Evolutionary conservation across 2,113 vertebrate genomes (phyloP).

Genomic region (Hippocampus zosterae): DNA sequence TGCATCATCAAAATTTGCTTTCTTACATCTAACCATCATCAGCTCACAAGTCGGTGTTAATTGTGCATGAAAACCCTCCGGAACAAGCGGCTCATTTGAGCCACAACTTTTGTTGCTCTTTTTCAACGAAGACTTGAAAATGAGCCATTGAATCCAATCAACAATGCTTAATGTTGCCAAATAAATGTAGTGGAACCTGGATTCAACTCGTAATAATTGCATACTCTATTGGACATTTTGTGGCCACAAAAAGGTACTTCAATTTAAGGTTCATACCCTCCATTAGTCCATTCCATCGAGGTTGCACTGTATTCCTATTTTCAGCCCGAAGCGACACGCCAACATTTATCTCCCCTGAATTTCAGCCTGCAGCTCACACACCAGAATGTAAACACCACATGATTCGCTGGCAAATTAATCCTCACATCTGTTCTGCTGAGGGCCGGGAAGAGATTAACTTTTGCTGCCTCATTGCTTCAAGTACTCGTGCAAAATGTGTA

Average conservation of each 20-base stretch:
- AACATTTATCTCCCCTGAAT: slow-evolving; percentile 11
- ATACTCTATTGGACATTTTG: no score
- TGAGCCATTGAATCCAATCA: background rate
- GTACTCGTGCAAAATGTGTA: slow-evolving; percentile 2
- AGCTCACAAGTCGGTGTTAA: background rate
- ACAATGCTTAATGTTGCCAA: background rate
- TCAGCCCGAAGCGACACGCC: background rate
- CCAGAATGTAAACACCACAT: slow-evolving; percentile 9
- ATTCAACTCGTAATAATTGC: no score
- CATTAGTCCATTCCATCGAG: no score
- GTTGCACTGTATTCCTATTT: background rate
- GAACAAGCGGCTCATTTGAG: background rate
- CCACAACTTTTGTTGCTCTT: no score
- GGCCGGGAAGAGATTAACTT: slow-evolving; percentile 52
- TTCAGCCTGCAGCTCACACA: slow-evolving; percentile 14
- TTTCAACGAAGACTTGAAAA: background rate
- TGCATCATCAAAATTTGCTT: background rate
- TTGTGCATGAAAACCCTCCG: background rate
- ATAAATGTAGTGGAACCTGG: background rate
- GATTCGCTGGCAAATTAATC: slow-evolving; percentile 48
- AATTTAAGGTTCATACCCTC: no score
- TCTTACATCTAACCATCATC: background rate
- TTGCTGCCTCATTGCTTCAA: slow-evolving; percentile 28
- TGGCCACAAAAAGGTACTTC: no score
- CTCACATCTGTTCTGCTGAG: slow-evolving; percentile 57